These are phyloP conservation scores for Tragelaphus buxtoni DNA, from an alignment of 2,113 vertebrate species.

Conservation along the genomic window DNA sequence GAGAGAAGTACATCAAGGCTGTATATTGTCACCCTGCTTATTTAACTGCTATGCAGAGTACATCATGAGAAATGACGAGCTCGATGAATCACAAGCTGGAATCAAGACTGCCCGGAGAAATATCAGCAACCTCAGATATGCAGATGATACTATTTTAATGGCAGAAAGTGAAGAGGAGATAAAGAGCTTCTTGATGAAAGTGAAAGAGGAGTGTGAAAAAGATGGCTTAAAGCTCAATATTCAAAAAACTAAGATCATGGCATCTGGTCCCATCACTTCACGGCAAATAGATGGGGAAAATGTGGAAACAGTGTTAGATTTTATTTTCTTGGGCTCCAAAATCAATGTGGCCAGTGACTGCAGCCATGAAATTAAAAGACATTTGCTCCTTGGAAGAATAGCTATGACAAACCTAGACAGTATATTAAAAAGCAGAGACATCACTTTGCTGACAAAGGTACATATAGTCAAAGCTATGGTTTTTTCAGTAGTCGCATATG, in stretches of 20 bases:
- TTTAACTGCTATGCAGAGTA: neutral
- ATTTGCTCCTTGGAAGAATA: neutral
- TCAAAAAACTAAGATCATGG: neutral
- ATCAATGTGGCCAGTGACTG: neutral
- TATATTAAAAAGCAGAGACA: neutral
- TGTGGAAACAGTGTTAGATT: neutral
- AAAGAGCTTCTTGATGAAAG: neutral
- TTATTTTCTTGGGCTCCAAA: neutral
- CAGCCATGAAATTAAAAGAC: neutral
- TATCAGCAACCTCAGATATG: neutral
- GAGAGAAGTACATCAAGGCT: neutral
- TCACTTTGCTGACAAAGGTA: neutral
- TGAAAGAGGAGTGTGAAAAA: neutral
- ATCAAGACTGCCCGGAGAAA: neutral
- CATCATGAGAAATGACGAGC: neutral
- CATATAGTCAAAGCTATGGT: neutral
- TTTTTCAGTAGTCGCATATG: neutral
- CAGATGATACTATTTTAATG: neutral
- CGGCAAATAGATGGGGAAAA: neutral
- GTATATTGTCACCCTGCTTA: neutral
- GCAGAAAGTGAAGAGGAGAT: neutral
- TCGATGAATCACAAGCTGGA: neutral
- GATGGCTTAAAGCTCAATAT: neutral
- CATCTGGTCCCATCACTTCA: neutral
- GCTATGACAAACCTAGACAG: neutral